A percentile compares a stretch with the other conserved stretches of the same genome.
Evolutionary conservation across 2,797 vertebrate genomes (phyloP).

Genomic region (Enteromius fasciolatus): DNA sequence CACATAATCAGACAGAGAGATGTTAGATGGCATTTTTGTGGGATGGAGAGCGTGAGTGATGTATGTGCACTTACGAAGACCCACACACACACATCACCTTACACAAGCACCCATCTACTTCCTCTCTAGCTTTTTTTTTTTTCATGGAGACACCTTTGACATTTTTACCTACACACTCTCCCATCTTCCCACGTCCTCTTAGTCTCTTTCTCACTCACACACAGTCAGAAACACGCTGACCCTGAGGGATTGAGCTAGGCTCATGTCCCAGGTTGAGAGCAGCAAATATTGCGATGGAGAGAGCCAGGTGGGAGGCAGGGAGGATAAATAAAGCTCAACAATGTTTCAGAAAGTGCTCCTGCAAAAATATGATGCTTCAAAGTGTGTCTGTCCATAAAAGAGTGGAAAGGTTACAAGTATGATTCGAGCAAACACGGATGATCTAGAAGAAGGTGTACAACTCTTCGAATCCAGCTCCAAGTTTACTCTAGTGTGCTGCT

Average conservation of each 20-base stretch:
- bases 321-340: conserved; percentile 73
- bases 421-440: conserved; percentile 74
- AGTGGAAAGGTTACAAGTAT: conserved; percentile 69
- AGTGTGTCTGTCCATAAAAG: conserved; percentile 71
- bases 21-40: conserved; percentile 75
- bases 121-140: conserved; percentile 50
- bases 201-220: conserved; percentile 51
- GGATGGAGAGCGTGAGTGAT: conserved; percentile 70
- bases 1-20: conserved; percentile 81
- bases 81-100: conserved; percentile 47
- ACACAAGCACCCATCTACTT: conserved; percentile 58
- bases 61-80: conserved; percentile 54
- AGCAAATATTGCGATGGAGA: conserved; percentile 53
- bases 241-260: conserved; percentile 53
- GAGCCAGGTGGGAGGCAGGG: conserved; percentile 63
- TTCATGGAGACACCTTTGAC: conserved; percentile 60
- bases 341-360: conserved; percentile 71
- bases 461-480: background rate
- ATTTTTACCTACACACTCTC: conserved; percentile 44
- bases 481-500: background rate
- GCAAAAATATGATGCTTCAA: conserved; percentile 65
- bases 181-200: conserved; percentile 33
- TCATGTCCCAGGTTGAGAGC: conserved; percentile 45
- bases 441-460: conserved; percentile 34
- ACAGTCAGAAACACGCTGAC: conserved; percentile 53